Percentiles rank a stretch among this genome's conserved stretches.
Evolutionary conservation across 2,113 vertebrate species (phyloP).

Genomic region (Thamnaconus septentrionalis): DNA sequence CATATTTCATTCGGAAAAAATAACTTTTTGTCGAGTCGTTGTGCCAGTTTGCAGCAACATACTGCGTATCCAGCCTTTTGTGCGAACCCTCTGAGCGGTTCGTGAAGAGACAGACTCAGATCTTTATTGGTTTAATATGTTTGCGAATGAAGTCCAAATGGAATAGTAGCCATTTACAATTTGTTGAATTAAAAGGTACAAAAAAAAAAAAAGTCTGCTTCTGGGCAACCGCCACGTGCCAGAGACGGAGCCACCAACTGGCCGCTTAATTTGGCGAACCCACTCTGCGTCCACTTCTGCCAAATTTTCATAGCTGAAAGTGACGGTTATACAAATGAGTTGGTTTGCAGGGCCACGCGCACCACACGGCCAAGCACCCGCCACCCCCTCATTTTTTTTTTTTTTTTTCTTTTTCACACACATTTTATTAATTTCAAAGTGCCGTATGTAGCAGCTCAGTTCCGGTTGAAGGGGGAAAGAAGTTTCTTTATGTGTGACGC

Average conservation of each 20-base stretch:
- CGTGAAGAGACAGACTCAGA: too few species aligned
- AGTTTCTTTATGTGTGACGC: conserved; percentile 5
- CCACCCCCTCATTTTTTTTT: not conserved
- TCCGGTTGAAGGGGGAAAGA: not conserved
- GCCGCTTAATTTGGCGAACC: not conserved
- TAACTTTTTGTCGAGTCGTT: too few species aligned
- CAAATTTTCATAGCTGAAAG: not conserved
- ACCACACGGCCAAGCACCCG: too few species aligned
- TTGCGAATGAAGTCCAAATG: not conserved
- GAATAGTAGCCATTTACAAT: not conserved
- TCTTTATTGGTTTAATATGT: too few species aligned
- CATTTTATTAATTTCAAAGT: not conserved
- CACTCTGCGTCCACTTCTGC: not conserved
- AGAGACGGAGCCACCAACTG: not conserved
- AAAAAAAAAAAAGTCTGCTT: too few species aligned
- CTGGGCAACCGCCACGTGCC: not conserved
- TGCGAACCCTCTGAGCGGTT: too few species aligned
- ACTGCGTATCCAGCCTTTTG: too few species aligned
- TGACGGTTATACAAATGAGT: too few species aligned
- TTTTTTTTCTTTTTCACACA: not conserved
- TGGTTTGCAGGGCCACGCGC: too few species aligned
- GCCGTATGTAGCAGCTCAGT: not conserved
- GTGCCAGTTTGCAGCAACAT: too few species aligned
- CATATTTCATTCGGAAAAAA: too few species aligned
- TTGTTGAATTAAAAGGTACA: not conserved